Evolutionary conservation across 2,113 vertebrate genomes (phyloP).

Genomic region (Megaceryle torquata): DNA sequence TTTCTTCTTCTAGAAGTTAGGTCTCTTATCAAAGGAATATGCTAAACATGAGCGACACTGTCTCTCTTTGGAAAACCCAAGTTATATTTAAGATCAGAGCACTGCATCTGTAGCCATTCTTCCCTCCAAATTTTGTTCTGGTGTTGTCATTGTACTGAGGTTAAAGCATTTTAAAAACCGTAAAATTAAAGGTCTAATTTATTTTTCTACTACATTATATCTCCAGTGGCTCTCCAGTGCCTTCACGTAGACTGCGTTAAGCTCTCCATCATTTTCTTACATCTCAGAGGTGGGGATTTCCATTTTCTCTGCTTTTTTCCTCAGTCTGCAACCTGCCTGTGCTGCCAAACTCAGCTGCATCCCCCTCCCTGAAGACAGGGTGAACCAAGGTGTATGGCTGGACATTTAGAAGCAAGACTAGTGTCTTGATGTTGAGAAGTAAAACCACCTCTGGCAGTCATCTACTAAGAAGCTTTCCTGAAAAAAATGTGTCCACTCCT

Average conservation of each 20-base stretch:
- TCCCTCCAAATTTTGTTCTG: not conserved
- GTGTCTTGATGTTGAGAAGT: not conserved
- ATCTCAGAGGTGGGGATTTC: not conserved
- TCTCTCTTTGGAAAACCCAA: not conserved
- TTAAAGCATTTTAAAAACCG: not conserved
- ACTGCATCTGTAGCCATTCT: not conserved
- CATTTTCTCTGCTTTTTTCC: not conserved
- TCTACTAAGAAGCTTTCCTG: not conserved
- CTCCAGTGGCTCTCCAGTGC: not conserved
- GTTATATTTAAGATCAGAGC: not conserved
- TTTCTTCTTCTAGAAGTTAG: not conserved
- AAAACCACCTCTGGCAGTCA: not conserved
- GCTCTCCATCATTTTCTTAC: not conserved
- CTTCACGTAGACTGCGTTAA: not conserved
- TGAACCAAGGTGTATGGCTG: not conserved
- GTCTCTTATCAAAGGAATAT: constrained; percentile 15
- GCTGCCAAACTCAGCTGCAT: not conserved
- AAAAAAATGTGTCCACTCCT: not conserved
- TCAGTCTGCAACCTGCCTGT: not conserved
- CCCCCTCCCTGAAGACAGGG: rapidly evolving
- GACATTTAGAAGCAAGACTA: not conserved
- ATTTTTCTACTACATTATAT: not conserved
- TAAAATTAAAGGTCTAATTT: not conserved
- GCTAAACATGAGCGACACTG: not conserved
- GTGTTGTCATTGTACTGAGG: not conserved